These are phyloP conservation scores for Venturia canescens DNA, from an alignment of 1,140 invertebrate species.

Conservation along the genomic window DNA sequence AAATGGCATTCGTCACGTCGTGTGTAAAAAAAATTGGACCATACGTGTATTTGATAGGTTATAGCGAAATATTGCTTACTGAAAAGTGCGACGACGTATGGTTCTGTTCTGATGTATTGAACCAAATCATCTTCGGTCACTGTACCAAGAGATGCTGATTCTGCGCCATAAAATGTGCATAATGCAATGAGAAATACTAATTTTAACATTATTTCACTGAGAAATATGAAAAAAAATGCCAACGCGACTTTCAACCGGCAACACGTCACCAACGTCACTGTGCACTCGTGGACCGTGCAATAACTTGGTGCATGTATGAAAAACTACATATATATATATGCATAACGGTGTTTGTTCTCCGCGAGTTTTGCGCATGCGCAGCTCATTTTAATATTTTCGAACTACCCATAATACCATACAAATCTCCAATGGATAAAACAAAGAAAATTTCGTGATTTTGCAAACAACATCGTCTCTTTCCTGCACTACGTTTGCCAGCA, in stretches of 20 bases:
- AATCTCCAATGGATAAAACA: not conserved
- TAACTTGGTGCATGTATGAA: not conserved
- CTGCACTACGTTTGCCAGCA: too few species aligned
- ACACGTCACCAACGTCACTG: slow-evolving; percentile 4
- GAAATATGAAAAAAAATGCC: not conserved
- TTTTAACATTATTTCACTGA: slow-evolving; percentile 56
- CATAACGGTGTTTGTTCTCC: not conserved
- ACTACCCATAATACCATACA: not conserved
- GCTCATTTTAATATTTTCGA: not conserved
- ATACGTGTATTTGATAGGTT: slow-evolving; percentile 22
- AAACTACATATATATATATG: not conserved
- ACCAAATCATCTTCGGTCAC: slow-evolving; percentile 85
- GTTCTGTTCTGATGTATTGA: slow-evolving; percentile 83
- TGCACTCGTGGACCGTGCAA: not conserved
- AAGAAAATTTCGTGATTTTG: not conserved
- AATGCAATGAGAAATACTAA: slow-evolving; percentile 53
- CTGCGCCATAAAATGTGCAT: slow-evolving; percentile 44
- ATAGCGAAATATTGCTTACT: slow-evolving; percentile 78
- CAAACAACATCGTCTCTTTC: too few species aligned
- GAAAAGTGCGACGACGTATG: slow-evolving; percentile 85
- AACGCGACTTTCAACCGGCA: not conserved
- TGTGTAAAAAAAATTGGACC: not conserved
- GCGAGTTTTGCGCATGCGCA: not conserved
- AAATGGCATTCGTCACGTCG: slow-evolving; percentile 12
- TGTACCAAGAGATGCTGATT: slow-evolving; percentile 73